Base-by-base conservation (phyloP, 2,888 invertebrate species). In the Macaria notata region DNA sequence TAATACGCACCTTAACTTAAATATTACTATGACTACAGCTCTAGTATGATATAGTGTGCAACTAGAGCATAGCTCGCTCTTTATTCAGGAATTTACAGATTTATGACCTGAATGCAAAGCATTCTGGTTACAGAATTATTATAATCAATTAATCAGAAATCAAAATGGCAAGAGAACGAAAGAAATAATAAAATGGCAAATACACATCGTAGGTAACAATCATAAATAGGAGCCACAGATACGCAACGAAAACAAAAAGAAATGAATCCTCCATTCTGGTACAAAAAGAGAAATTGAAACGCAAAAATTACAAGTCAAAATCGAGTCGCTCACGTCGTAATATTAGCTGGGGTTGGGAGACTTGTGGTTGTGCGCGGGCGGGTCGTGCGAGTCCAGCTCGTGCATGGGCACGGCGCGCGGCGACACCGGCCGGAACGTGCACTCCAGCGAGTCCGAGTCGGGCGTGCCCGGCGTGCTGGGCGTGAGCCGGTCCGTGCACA, bases 351-450 rank as follows among this genome's bases (percentile, higher is more conserved):
- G 84, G 61, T 79, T 81, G n/a, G 81, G 70, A 1, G 81, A 73
- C 56, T 85, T 87, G 76, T 85, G 88, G 69, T 82, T 83, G 6
- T 78, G 76, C 65, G 75, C 1, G 72, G 57, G 73, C 3, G 70
- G 68, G 31, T 79, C 78, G 60, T 75, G 75, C 9, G 80, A 76
- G 0, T 64, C 62, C 1, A 59, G 39, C 52, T 82, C 81, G 68
- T 73, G 76, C 83, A 85, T 84, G 29, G 84, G 84, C 58, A 81
- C 83, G 0, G 76, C 75, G 3, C 91, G 73, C 0, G 92, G 92
- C 0, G 92, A 92, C 4, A 92, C 92, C 0, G 92, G 92, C 64
- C 91, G 69, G 80, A 92, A 92, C 9, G 90, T 91, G 80, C 90
- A 92, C 58, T 91, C 92, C 0, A 87, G 72, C 1, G 88, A 85